phyloP scores from a whole-genome alignment of 2,888 invertebrate species.

The Drosophila nr. perissopoda region DNA sequence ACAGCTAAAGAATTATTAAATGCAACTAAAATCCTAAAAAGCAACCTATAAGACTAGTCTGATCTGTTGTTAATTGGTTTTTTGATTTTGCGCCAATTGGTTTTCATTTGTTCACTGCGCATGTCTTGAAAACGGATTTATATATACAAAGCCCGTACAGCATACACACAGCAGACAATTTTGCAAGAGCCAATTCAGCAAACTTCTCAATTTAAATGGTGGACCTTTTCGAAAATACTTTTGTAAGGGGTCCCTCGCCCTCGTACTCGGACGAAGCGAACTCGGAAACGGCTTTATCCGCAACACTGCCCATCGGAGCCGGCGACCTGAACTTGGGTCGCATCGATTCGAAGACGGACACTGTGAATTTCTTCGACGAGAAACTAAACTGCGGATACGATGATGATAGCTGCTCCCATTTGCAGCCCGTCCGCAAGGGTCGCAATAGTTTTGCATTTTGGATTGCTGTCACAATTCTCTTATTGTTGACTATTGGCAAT shows the following conservation, averaged over 20 bases:
- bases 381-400: slow-evolving; percentile 67
- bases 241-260: slow-evolving; percentile 83
- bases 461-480: slow-evolving; percentile 90
- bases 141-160: slow-evolving; percentile 19
- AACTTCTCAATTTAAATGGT: slow-evolving; percentile 54
- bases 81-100: slow-evolving; percentile 19
- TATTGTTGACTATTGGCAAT: slow-evolving; percentile 92
- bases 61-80: accelerated
- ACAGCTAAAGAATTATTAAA: background rate
- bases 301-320: slow-evolving; percentile 74
- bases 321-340: slow-evolving; percentile 58
- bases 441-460: slow-evolving; percentile 90
- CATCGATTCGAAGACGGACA: slow-evolving; percentile 71
- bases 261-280: slow-evolving; percentile 83
- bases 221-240: slow-evolving; percentile 83
- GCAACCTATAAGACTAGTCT: too few species aligned
- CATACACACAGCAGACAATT: slow-evolving; percentile 45
- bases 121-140: slow-evolving; percentile 26
- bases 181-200: slow-evolving; percentile 5
- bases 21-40: too few species aligned
- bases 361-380: slow-evolving; percentile 72
- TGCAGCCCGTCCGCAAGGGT: slow-evolving; percentile 63
- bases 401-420: slow-evolving; percentile 66
- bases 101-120: slow-evolving; percentile 31
- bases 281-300: slow-evolving; percentile 81